Conservation (phyloP, 2,888 invertebrate genomes). For the Phasia obesa region DNA sequence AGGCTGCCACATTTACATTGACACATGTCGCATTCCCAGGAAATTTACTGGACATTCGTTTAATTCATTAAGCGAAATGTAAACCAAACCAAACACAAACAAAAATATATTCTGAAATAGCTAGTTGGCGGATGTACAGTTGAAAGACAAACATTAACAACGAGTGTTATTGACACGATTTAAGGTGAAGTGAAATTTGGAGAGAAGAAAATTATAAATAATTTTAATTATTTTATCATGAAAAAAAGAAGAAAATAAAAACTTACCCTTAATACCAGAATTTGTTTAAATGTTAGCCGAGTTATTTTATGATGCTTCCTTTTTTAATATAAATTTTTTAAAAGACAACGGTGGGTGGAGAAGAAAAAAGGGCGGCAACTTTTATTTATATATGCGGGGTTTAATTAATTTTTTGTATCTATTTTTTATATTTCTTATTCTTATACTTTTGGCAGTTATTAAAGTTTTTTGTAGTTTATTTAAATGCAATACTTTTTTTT, state of each 20-base stretch:
- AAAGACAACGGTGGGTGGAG: conserved; percentile 35
- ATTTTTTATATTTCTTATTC: conserved; percentile 3
- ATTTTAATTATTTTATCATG: conserved; percentile 19
- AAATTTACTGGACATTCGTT: conserved; percentile 61
- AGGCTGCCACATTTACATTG: conserved; percentile 36
- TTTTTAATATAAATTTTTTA: conserved; percentile 20
- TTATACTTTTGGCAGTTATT: conserved; percentile 54
- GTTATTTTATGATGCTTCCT: conserved; percentile 36
- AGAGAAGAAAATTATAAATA: conserved; percentile 23
- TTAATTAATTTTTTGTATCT: conserved; percentile 34
- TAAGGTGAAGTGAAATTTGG: conserved; percentile 19
- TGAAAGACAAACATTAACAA: not conserved
- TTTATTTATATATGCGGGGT: conserved; percentile 28
- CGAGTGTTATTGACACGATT: conserved; percentile 19
- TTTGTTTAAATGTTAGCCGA: conserved; percentile 5
- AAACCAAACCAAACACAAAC: conserved; percentile 7
- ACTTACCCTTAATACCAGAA: conserved; percentile 50
- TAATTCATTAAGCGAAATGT: conserved; percentile 42
- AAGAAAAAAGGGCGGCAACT: conserved; percentile 72
- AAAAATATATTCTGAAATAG: conserved; percentile 12
- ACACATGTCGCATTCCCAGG: conserved; percentile 66
- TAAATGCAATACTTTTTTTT: not conserved
- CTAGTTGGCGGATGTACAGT: conserved; percentile 51
- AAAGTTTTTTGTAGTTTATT: not conserved
- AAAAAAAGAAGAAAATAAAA: conserved; percentile 8